Evolutionary conservation across 1,140 invertebrate genomes (phyloP).

Genomic region (Dendroctonus valens): DNA sequence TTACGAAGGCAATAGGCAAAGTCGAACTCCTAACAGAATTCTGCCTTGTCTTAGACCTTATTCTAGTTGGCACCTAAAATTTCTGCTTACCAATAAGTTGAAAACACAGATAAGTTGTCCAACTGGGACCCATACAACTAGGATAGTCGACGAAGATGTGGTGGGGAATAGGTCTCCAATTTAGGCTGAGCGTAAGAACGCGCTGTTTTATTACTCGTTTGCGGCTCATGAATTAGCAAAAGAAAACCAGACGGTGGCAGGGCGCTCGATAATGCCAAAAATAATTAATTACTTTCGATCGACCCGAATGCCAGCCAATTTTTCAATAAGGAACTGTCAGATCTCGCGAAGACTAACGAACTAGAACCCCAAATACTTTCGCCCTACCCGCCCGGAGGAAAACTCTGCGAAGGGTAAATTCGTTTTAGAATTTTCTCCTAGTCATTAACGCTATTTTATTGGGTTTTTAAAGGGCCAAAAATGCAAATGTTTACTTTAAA

Average conservation of each 20-base stretch:
- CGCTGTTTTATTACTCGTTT: conserved; percentile 44
- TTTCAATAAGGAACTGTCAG: conserved; percentile 50
- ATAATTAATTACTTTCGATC: conserved; percentile 52
- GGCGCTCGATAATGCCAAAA: conserved; percentile 50
- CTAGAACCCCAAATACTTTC: conserved; percentile 40
- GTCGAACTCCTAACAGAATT: too few relatives aligned
- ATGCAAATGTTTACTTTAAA: conserved; percentile 23
- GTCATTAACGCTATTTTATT: conserved; percentile 39
- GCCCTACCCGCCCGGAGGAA: conserved; percentile 1
- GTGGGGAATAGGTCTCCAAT: neutral
- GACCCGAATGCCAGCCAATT: conserved; percentile 46
- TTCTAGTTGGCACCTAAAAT: too few relatives aligned
- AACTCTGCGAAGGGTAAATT: conserved; percentile 31
- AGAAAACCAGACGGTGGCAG: conserved; percentile 46
- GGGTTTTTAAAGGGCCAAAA: conserved; percentile 21
- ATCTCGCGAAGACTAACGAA: conserved; percentile 47
- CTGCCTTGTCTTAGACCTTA: too few relatives aligned
- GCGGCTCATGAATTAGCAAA: conserved; percentile 51
- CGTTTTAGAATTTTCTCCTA: conserved; percentile 35
- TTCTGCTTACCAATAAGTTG: too few relatives aligned
- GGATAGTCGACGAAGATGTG: neutral
- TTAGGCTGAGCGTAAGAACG: neutral
- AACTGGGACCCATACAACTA: too few relatives aligned
- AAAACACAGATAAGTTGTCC: too few relatives aligned
- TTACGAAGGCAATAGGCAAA: too few relatives aligned